Evolutionary conservation across 2,113 vertebrate species (phyloP).

Genomic region (Pachyramphus minor): DNA sequence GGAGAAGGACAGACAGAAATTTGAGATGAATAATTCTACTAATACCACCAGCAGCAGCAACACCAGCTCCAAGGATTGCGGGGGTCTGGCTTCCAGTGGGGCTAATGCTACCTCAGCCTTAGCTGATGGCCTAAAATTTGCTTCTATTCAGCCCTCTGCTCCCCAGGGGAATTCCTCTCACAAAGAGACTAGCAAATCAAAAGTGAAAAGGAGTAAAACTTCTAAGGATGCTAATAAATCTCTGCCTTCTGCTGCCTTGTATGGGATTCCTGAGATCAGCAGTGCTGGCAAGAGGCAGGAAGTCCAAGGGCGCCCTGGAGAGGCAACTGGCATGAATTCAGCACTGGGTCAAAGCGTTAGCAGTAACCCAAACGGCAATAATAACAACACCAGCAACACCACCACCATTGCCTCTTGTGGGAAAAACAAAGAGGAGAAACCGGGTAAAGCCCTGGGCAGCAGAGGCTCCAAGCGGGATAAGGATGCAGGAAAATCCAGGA

Average conservation of each 20-base stretch:
- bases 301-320: conserved; percentile 90
- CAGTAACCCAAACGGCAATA: conserved; percentile 73
- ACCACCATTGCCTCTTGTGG: conserved; percentile 79
- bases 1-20: conserved; percentile 92
- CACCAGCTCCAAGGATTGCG: conserved; percentile 83
- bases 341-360: conserved; percentile 80
- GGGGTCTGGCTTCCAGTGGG: conserved; percentile 81
- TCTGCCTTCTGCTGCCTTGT: conserved; percentile 82
- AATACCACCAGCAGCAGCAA: conserved; percentile 73
- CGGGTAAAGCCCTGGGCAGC: conserved; percentile 83
- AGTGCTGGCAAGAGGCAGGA: conserved; percentile 84
- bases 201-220: conserved; percentile 91
- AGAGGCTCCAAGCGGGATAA: conserved; percentile 89
- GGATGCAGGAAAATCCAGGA: conserved; percentile 79
- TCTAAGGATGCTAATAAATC: conserved; percentile 88
- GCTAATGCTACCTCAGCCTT: conserved; percentile 79
- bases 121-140: conserved; percentile 87
- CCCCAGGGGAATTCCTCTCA: conserved; percentile 85
- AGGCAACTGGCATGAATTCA: conserved; percentile 86
- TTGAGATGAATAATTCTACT: conserved; percentile 91
- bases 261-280: conserved; percentile 87
- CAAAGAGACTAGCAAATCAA: conserved; percentile 92
- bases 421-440: conserved; percentile 89
- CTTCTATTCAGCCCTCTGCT: conserved; percentile 85
- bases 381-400: conserved; percentile 66